Conservation (phyloP, 2,888 invertebrate species). For the Heteromyza rotundicornis region DNA sequence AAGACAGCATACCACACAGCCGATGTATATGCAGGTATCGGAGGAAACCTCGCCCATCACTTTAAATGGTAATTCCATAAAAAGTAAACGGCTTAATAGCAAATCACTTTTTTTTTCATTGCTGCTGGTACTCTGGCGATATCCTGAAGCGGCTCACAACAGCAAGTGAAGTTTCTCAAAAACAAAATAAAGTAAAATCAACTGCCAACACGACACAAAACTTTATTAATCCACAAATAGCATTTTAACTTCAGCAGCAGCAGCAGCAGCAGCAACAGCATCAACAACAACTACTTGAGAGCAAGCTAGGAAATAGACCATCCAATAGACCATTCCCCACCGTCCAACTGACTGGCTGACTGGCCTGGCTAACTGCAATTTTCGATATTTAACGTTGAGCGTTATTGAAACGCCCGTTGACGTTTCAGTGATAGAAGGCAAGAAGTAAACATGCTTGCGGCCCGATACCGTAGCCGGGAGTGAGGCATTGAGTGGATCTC, state of each 20-base stretch:
- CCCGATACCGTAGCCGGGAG: neutral
- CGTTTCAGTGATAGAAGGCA: constrained; percentile 27
- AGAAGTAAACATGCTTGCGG: constrained; percentile 4
- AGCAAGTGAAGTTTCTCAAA: constrained; percentile 33
- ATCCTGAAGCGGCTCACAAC: neutral
- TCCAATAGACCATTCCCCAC: too few relatives aligned
- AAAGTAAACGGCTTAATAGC: constrained; percentile 33
- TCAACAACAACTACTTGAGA: neutral
- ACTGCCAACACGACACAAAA: constrained; percentile 22
- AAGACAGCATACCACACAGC: neutral
- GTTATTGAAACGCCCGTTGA: constrained; percentile 29
- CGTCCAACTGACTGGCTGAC: too few relatives aligned
- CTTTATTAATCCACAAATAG: constrained; percentile 24
- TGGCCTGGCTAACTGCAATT: neutral
- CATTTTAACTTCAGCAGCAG: constrained; percentile 20
- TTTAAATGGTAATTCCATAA: constrained; percentile 31
- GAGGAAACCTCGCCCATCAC: constrained; percentile 30
- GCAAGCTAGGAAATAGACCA: too few relatives aligned
- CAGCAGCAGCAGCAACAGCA: neutral
- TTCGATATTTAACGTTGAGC: constrained; percentile 19
- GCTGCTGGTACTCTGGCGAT: neutral
- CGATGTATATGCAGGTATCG: neutral
- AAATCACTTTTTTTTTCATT: constrained; percentile 29
- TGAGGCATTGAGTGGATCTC: neutral
- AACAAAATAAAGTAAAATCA: constrained; percentile 29